Base-by-base conservation (phyloP, 2,888 invertebrate genomes). In the Apotomis betuletana region DNA sequence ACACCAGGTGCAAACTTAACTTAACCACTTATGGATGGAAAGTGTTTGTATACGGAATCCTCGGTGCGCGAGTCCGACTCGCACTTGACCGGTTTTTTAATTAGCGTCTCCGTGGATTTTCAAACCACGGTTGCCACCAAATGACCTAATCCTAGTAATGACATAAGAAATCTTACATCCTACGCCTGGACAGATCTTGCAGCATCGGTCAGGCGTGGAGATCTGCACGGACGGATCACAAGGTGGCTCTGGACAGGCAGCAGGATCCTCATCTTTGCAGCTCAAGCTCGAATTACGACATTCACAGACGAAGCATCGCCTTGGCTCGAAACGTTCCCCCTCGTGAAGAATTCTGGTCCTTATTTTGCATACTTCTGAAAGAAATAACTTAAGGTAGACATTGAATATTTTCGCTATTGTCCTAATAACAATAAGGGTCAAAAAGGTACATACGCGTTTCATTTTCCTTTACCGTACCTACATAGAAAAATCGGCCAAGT, bases 131-230 rank as follows among this genome's bases (percentile, higher is more conserved):
- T 27, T 27, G 27, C 27, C 27, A 27, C 27, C 27, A 27, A 27
- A 27, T 27, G 27, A 27, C 27, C 27, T 27, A 41, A 41, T 4
- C 41, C 41, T 41, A 41, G 41, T 6, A 41, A 41, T 27, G 27
- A 27, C 27, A 27, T 27, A 41, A 41, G 41, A 6, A 44, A 41
- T 3, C 52, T 9, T 69, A 69, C 69, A 38, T 58, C 13, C 62
- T 9, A 51, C 63, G 38, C 69, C 69, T 27, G 69, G 69, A 27
- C 69, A 69, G 49, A 58, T 51, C 46, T 69, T 57, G 63, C 69
- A 69, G 41, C 69, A 69, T 13, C 63, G 12, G 41, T 63, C 69
- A 6, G 62, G 15, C 15, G 36, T 58, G n/a, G 69, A 63, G 15
- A 63, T 5, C 2, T 27, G 49, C 4, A 57, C 57, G 3, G 62